Conservation (phyloP, 2,113 vertebrate genomes). For the Lagenorhynchus albirostris region DNA sequence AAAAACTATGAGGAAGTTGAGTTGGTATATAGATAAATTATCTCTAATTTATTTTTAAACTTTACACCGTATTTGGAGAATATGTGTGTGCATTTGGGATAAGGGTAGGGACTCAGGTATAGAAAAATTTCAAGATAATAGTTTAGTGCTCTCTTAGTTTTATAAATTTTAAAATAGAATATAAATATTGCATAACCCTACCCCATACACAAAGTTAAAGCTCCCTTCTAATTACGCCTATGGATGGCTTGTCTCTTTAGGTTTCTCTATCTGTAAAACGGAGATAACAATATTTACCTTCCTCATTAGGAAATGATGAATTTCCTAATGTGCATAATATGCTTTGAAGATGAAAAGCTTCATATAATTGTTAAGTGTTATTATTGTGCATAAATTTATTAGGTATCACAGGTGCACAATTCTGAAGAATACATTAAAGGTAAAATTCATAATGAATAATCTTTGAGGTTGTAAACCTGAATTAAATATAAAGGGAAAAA, state of each 20-base stretch:
- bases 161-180: conserved; percentile 35
- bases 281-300: conserved; percentile 61
- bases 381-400: conserved; percentile 59
- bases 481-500: conserved; percentile 39
- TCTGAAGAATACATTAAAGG: conserved; percentile 39
- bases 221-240: conserved; percentile 15
- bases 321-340: conserved; percentile 37
- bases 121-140: neutral
- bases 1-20: neutral
- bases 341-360: conserved; percentile 63
- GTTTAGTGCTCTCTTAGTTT: neutral
- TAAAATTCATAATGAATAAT: conserved; percentile 51
- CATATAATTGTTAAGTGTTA: conserved; percentile 54
- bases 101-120: neutral
- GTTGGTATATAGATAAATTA: neutral
- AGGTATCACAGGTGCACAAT: neutral
- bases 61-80: neutral
- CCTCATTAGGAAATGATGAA: conserved; percentile 13
- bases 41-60: neutral
- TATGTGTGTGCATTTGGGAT: neutral
- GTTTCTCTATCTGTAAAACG: conserved; percentile 44
- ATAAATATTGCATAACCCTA: conserved; percentile 9
- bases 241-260: conserved; percentile 25
- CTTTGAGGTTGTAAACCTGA: conserved; percentile 9
- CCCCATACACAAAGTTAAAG: neutral